Base-by-base conservation (phyloP, 2,113 vertebrate species). In the Neolamprologus longior region DNA sequence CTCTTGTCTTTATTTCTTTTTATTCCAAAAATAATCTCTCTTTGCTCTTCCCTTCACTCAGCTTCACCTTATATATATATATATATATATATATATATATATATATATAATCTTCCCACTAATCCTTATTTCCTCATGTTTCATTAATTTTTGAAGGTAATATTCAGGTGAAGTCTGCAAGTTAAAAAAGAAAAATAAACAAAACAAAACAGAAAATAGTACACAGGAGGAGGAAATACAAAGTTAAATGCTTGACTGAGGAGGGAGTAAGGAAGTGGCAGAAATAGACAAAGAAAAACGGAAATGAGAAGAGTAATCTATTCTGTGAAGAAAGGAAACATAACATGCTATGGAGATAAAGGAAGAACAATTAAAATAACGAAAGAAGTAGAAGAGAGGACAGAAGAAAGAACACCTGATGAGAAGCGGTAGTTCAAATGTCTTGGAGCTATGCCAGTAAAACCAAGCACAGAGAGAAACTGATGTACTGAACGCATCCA, bases 401-500 rank as follows among this genome's bases (percentile, higher is more conserved):
- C 57, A 21, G 47, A 33, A 66, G 63, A n/a, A 66, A 76, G 28
- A 9, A 58, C 52, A 33, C 3, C 50, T 80, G n/a, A 6, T 42
- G 37, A 73, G 58, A 73, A 40, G 26, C 42, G 42, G 68, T n/a
- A 53, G 87, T 84, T 86, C 58, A 90, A 89, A 87, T 83, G 61
- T 84, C 86, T 52, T 90, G 68, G 57, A 87, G 82, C 45, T 54
- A 7, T 66, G 73, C 86, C 86, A 63, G 66, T 86, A 84, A 86
- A 91, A 87, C 45, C 82, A 90, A 66, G 57, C 71, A 15, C 47
- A 84, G 71, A 33, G 85, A 50, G 73, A 80, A 84, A 73, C 42
- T 89, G 83, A 92, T 89, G 90, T 80, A 82, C 50, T 19, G 14
- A 78, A 52, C 68, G 54, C 61, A 89, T 54, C n/a, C 81, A 53